These are phyloP conservation scores for Garrulus glandarius DNA, from an alignment of 2,797 vertebrate species.

Conservation along the genomic window DNA sequence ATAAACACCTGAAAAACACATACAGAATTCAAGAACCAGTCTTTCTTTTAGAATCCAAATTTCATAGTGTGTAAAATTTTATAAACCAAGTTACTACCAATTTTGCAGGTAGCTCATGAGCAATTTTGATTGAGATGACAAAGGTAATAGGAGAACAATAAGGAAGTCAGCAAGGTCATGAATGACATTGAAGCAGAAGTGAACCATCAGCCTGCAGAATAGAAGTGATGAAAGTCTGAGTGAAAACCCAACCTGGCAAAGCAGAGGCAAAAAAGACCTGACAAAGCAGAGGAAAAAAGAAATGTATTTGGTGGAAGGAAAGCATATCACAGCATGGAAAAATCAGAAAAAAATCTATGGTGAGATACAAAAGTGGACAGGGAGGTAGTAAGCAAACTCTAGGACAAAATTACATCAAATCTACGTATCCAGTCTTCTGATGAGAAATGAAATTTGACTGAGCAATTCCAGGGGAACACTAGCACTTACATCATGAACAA, in stretches of 20 bases:
- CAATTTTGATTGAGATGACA: not conserved
- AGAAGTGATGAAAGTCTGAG: not conserved
- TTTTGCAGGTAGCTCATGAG: not conserved
- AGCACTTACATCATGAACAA: not conserved
- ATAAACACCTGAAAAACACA: not conserved
- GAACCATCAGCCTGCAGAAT: not conserved
- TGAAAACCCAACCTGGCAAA: not conserved
- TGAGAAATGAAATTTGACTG: not conserved
- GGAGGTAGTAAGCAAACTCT: not conserved
- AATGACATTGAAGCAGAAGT: not conserved
- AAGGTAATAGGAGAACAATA: not conserved
- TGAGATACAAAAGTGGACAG: not conserved
- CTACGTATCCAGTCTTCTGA: not conserved
- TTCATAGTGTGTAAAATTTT: not conserved
- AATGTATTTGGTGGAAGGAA: fast-evolving
- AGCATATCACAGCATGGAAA: not conserved
- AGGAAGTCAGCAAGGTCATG: not conserved
- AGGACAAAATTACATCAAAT: not conserved
- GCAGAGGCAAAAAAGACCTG: not conserved
- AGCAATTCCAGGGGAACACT: not conserved
- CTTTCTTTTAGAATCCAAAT: not conserved
- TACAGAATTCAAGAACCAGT: not conserved
- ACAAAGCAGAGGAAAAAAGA: not conserved
- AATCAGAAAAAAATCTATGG: not conserved
- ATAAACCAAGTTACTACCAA: not conserved